These are phyloP conservation scores for Boloria selene DNA, from an alignment of 2,888 invertebrate species.

Conservation along the genomic window DNA sequence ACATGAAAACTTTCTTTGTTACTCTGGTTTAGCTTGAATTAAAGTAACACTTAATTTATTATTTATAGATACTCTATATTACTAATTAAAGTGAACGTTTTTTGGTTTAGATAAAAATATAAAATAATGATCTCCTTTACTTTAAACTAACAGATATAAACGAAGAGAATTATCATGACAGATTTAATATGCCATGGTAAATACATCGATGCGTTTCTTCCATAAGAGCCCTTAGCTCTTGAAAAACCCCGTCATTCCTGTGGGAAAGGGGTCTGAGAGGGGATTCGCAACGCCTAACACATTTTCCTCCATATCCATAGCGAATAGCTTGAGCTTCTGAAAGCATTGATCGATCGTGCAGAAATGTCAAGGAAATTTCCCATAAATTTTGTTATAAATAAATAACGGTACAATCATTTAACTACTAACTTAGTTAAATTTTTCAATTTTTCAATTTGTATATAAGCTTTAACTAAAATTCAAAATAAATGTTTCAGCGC, in stretches of 20 bases:
- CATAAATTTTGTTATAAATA: background rate
- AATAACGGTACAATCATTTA: background rate
- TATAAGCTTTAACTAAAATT: too few species aligned
- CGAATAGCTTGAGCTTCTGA: constrained; percentile 16
- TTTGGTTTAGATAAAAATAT: background rate
- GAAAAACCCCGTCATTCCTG: constrained; percentile 36
- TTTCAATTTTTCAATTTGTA: background rate
- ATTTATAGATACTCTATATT: too few species aligned
- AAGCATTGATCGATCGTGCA: constrained; percentile 13
- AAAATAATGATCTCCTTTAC: background rate
- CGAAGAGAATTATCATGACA: constrained; percentile 23
- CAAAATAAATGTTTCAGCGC: too few species aligned
- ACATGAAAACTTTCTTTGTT: too few species aligned
- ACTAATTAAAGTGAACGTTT: too few species aligned
- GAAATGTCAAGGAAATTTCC: constrained; percentile 10
- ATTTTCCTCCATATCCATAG: constrained; percentile 27
- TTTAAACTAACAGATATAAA: constrained; percentile 10
- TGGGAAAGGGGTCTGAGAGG: constrained; percentile 38
- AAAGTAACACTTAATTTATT: too few species aligned
- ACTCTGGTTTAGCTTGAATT: too few species aligned
- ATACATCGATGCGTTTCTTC: constrained; percentile 39
- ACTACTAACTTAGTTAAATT: background rate
- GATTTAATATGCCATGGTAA: constrained; percentile 37
- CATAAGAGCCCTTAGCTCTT: constrained; percentile 35
- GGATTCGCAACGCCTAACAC: constrained; percentile 31